Evolutionary conservation across 1,140 invertebrate species (phyloP), one percentile per base, ranked within the genome.

Genomic region (Drosophila mojavensis): DNA sequence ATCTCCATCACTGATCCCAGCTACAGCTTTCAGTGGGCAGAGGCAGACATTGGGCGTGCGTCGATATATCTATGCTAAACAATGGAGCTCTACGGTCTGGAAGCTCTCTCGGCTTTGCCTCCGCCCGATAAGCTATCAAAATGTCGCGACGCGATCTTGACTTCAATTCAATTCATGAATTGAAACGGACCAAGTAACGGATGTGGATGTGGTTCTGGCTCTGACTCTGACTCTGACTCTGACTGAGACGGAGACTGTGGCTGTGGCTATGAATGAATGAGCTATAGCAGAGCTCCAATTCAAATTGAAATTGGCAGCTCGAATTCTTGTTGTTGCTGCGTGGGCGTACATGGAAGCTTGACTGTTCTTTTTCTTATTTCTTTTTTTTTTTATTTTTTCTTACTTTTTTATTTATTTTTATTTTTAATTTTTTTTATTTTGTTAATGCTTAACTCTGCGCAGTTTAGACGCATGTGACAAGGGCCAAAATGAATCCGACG

Each of bases 61-160:
- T 63, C 67, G 65, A 58, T 54, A 47, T 24, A 58, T 62, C 58
- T 53, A 58, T 63, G 54, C 58, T 41, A 53, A 75, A 75, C 72
- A 75, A 70, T 60, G 58, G 33, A 59, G 26, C 55, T 58, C 55
- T 54, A 3, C 26, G 28, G 28, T 5, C 30, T 36, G 28, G 59
- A 28, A 41, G 33, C 48, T 33, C 33, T 9, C 33, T 33, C 20
- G 28, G 28, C 28, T 62, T 53, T 47, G 28, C 24, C 33, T 24
- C 48, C 61, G 20, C n/a, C 4, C 66, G 76, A 79, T 79, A 79
- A 76, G 76, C 58, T 79, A 79, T 79, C 76, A 66, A 26, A 79
- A 54, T 79, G 76, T 79, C 62, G 76, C 76, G 66, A 71, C 72
- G 39, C 62, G 73, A 76, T 79, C 72, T 78, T 71, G 76, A 75